phyloP scores from a whole-genome alignment of 30 jellyfish, hydroid and myxozoan species.

The Chironex yamaguchii region DNA sequence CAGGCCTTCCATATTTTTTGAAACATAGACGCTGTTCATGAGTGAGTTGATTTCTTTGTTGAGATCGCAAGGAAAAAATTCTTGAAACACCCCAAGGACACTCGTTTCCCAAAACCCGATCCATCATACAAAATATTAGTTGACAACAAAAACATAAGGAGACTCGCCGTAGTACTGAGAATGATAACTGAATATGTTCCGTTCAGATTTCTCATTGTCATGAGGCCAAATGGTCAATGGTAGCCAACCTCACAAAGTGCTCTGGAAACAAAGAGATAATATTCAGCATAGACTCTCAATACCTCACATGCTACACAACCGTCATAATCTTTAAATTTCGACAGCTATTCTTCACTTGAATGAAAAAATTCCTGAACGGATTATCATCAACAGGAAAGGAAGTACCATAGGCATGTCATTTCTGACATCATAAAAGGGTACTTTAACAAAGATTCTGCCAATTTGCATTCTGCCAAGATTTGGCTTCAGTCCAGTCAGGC shows the following conservation, averaged over 20 bases:
- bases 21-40: slow-evolving; percentile 45
- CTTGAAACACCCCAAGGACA: slow-evolving; percentile 33
- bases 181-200: slow-evolving; percentile 6
- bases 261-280: neutral
- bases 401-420: neutral
- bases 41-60: slow-evolving; percentile 4
- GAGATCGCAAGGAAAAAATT: slow-evolving; percentile 22
- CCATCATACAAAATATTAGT: too few relatives aligned
- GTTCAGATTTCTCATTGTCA: neutral
- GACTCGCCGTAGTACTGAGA: neutral
- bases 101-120: slow-evolving; percentile 33
- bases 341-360: neutral
- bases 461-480: too few relatives aligned
- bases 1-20: slow-evolving; percentile 53
- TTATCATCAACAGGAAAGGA: neutral
- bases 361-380: neutral
- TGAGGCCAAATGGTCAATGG: neutral
- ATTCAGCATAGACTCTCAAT: slow-evolving; percentile 20
- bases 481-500: too few relatives aligned
- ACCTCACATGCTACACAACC: neutral
- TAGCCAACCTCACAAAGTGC: slow-evolving; percentile 5
- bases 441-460: too few relatives aligned
- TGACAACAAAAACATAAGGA: neutral
- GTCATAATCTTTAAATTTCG: neutral
- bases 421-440: too few relatives aligned